These are phyloP conservation scores for Adelognathus sp. DNA, from an alignment of 2,888 invertebrate genomes.

Conservation along the genomic window DNA sequence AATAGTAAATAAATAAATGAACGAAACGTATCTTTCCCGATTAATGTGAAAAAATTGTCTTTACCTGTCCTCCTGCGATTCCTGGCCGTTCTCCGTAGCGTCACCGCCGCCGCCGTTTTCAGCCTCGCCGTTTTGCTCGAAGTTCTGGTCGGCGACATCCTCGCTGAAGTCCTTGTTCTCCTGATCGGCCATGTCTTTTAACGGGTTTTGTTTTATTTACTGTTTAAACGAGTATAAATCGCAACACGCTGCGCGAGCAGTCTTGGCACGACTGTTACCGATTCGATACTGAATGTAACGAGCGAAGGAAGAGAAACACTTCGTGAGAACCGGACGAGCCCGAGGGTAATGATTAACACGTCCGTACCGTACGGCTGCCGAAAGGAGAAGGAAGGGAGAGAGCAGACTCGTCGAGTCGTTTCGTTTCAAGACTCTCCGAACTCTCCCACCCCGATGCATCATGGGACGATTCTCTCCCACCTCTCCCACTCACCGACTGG, in stretches of 20 bases:
- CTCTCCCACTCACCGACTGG: conserved; percentile 22
- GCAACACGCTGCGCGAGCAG: conserved; percentile 28
- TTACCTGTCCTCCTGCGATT: conserved; percentile 81
- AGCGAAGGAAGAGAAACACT: too few relatives aligned
- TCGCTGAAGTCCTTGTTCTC: conserved; percentile 80
- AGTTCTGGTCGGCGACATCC: conserved; percentile 84
- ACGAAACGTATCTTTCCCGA: too few relatives aligned
- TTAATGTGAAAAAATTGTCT: conserved; percentile 49
- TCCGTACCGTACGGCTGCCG: conserved; percentile 76
- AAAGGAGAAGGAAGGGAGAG: conserved; percentile 79
- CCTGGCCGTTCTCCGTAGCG: conserved; percentile 86
- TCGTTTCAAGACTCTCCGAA: conserved; percentile 66
- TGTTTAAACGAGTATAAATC: conserved; percentile 34
- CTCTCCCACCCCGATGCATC: conserved; percentile 70
- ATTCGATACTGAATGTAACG: background rate
- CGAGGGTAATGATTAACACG: conserved; percentile 63
- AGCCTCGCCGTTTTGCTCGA: conserved; percentile 83
- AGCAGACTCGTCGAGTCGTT: conserved; percentile 63
- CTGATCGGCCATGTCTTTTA: conserved; percentile 76
- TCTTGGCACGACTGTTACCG: conserved; percentile 44
- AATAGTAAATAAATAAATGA: too few relatives aligned
- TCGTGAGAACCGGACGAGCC: conserved; percentile 32
- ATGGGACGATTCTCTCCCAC: conserved; percentile 65
- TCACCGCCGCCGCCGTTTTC: conserved; percentile 85
- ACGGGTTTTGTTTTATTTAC: conserved; percentile 47